Conservation (phyloP, 2,113 vertebrate genomes). For the Microcebus murinus region DNA sequence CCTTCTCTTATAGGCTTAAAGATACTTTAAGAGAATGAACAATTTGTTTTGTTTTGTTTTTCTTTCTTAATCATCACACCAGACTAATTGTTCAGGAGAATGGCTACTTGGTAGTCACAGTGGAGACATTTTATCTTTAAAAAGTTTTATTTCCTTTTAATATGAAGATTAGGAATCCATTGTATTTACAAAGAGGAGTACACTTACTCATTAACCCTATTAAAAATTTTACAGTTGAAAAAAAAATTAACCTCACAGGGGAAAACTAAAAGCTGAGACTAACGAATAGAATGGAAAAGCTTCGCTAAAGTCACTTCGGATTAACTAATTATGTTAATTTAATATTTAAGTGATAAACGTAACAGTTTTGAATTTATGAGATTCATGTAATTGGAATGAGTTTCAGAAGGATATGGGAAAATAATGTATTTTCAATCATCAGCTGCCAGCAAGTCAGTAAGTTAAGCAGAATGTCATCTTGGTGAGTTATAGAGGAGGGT, state of each 20-base stretch:
- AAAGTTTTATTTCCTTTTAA: not conserved
- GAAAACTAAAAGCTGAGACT: not conserved
- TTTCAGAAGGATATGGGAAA: not conserved
- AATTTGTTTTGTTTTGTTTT: not conserved
- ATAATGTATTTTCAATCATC: not conserved
- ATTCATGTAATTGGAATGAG: not conserved
- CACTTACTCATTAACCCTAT: slow-evolving; percentile 7
- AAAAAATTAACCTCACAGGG: slow-evolving; percentile 27
- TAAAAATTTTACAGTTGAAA: slow-evolving; percentile 34
- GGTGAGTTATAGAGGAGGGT: not conserved
- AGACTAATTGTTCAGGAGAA: not conserved
- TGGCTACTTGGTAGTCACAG: not conserved
- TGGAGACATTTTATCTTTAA: slow-evolving; percentile 40
- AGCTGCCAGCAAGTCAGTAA: not conserved
- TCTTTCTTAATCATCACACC: not conserved
- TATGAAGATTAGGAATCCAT: not conserved
- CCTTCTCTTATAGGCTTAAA: not conserved
- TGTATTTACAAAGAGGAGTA: slow-evolving; percentile 8
- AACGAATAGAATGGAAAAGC: slow-evolving; percentile 16
- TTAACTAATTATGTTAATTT: slow-evolving; percentile 56
- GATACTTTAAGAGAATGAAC: not conserved
- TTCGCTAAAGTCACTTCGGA: slow-evolving; percentile 18
- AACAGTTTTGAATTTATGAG: slow-evolving; percentile 50
- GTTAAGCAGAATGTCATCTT: not conserved
- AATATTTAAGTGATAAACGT: not conserved